These are phyloP conservation scores for Podiceps cristatus DNA, from an alignment of 2,113 vertebrate genomes.

Conservation along the genomic window DNA sequence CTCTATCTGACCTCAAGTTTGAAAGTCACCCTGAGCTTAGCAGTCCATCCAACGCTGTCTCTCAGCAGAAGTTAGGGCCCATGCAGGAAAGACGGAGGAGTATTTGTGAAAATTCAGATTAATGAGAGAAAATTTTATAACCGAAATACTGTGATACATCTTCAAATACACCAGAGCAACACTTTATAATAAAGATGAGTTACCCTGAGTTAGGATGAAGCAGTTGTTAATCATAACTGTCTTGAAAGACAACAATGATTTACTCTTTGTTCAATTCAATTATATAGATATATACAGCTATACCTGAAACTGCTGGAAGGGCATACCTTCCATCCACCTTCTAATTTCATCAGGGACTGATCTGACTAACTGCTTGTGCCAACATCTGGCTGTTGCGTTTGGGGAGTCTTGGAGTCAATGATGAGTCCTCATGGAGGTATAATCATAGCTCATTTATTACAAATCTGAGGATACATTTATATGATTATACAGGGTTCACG, in stretches of 20 bases:
- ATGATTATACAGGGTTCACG: no score
- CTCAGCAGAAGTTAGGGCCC: neutral
- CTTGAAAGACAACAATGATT: neutral
- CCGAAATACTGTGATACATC: neutral
- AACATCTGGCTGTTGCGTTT: no score
- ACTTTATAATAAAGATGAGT: neutral
- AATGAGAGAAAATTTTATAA: neutral
- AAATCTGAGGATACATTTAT: no score
- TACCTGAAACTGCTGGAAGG: neutral
- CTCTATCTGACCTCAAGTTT: neutral
- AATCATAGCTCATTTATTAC: no score
- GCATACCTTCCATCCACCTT: neutral
- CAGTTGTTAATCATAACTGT: neutral
- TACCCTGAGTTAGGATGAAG: neutral
- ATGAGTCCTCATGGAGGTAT: no score
- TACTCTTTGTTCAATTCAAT: neutral
- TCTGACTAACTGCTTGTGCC: neutral
- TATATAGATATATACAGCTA: neutral
- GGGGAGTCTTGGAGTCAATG: no score
- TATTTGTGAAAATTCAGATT: neutral
- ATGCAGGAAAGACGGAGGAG: neutral
- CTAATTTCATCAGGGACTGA: neutral
- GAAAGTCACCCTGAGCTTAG: neutral
- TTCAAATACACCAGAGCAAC: neutral
- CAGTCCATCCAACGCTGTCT: rapidly evolving